Evolutionary conservation across 2,888 invertebrate species (phyloP).

Genomic region (Eucera pruinosa): DNA sequence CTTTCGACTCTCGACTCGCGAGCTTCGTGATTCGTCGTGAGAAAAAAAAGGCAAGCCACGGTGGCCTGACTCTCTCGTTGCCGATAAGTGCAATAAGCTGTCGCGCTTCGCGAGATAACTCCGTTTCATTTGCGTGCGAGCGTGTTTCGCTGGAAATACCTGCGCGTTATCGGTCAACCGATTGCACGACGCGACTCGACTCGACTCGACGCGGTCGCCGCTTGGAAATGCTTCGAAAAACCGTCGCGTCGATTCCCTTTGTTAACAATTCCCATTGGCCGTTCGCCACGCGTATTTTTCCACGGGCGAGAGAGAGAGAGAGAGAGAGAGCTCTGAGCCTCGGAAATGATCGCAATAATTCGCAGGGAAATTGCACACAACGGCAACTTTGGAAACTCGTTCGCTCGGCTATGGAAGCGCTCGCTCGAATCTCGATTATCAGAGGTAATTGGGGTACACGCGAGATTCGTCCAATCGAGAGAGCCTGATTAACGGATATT

Average conservation of each 20-base stretch:
- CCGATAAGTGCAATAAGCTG: conserved; percentile 5
- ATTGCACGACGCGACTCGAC: too few species aligned
- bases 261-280: background rate
- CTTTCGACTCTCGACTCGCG: background rate
- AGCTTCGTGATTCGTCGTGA: background rate
- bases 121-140: too few species aligned
- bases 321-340: too few species aligned
- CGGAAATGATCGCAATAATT: background rate
- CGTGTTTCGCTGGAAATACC: too few species aligned
- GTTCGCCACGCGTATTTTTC: too few species aligned
- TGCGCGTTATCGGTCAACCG: too few species aligned
- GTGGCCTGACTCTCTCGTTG: background rate
- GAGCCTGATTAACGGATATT: conserved; percentile 11
- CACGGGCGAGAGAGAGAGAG: too few species aligned
- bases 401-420: background rate
- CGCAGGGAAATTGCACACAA: background rate
- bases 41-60: background rate
- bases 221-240: too few species aligned
- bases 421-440: conserved; percentile 13
- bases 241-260: too few species aligned
- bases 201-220: too few species aligned
- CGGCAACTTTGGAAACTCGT: background rate
- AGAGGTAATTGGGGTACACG: background rate
- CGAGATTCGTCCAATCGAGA: background rate
- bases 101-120: background rate